Conservation (phyloP, 2,888 invertebrate species). For the Leucoptera coffeella region DNA sequence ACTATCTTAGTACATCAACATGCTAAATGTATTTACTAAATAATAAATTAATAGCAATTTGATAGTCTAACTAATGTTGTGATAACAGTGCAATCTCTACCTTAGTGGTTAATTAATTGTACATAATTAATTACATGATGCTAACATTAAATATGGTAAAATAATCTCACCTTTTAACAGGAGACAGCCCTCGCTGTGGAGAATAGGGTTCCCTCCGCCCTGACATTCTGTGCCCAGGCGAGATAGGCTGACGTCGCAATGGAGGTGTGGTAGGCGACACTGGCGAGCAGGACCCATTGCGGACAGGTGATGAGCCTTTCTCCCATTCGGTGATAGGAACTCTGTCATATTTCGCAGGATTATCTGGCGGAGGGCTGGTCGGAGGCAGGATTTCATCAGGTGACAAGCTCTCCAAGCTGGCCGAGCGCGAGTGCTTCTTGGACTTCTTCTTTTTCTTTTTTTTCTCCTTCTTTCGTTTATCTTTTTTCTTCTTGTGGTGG, state of each 20-base stretch:
- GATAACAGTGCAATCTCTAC: no score
- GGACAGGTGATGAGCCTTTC: slow-evolving; percentile 46
- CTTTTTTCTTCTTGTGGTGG: slow-evolving; percentile 60
- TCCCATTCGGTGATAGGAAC: slow-evolving; percentile 48
- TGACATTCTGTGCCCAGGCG: no score
- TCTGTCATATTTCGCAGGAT: slow-evolving; percentile 30
- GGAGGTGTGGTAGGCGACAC: slow-evolving; percentile 56
- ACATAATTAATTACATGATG: no score
- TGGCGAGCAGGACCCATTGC: slow-evolving; percentile 54
- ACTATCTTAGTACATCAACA: no score
- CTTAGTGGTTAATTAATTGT: no score
- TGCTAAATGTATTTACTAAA: no score
- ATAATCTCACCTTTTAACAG: slow-evolving; percentile 20
- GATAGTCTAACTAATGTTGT: no score
- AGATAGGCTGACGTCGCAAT: slow-evolving; percentile 19
- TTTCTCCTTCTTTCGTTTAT: slow-evolving; percentile 70
- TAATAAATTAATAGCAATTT: no score
- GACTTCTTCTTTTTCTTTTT: slow-evolving; percentile 69
- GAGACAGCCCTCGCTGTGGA: slow-evolving; percentile 34
- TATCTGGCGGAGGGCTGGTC: slow-evolving; percentile 14
- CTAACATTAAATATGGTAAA: no score
- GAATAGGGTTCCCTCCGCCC: no score
- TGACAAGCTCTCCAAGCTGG: slow-evolving; percentile 61
- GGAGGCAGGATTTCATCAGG: slow-evolving; percentile 42
- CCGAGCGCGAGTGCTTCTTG: slow-evolving; percentile 65